Percentiles rank a stretch among this genome's conserved stretches.
Conservation (phyloP, 2,888 invertebrate genomes). For the Cataglyphis cursor region DNA sequence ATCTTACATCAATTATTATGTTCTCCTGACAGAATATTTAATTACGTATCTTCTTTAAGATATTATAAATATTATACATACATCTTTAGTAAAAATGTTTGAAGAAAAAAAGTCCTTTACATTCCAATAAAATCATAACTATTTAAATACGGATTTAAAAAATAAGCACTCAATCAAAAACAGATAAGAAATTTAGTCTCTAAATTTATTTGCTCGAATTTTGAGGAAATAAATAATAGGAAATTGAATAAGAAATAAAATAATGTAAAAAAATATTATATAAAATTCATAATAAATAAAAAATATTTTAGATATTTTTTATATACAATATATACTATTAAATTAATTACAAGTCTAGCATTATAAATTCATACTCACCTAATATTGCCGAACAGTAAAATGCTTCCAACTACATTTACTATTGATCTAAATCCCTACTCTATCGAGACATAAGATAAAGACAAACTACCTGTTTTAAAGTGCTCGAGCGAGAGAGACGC, state of each 20-base stretch:
- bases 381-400: background rate
- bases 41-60: background rate
- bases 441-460: background rate
- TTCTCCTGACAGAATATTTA: background rate
- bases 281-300: too few relatives aligned
- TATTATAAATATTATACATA: background rate
- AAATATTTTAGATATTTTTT: background rate
- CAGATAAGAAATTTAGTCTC: slow-evolving; percentile 4
- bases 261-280: background rate
- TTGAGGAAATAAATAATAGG: background rate
- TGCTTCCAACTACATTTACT: background rate
- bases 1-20: background rate
- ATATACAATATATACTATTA: background rate
- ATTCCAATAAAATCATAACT: background rate
- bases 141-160: background rate
- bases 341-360: background rate
- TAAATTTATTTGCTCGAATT: background rate
- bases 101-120: background rate
- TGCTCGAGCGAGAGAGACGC: background rate
- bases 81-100: background rate
- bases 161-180: background rate
- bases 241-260: background rate
- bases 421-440: background rate
- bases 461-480: background rate
- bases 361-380: background rate